Conservation (phyloP, 2,797 vertebrate species). For the Columba guinea region DNA sequence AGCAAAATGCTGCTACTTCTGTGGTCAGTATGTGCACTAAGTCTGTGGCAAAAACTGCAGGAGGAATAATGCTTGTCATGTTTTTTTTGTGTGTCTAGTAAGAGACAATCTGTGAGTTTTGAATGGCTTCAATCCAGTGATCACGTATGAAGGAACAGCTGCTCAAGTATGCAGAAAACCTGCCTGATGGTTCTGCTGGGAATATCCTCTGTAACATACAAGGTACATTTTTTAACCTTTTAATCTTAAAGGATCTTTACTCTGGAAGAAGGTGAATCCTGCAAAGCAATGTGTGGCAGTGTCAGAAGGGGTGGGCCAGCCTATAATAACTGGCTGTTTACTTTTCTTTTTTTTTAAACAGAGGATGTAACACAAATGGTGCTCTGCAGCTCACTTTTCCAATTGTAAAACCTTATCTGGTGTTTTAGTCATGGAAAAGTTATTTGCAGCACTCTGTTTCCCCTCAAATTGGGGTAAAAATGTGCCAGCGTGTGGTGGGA, state of each 20-base stretch:
- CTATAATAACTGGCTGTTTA: neutral
- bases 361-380: neutral
- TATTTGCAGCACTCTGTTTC: constrained; percentile 28
- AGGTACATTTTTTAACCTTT: neutral
- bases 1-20: neutral
- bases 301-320: neutral
- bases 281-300: neutral
- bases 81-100: neutral
- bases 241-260: neutral
- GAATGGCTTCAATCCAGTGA: neutral
- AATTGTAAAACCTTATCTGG: constrained; percentile 45
- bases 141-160: neutral
- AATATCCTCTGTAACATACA: neutral
- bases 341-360: neutral
- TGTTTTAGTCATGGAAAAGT: constrained; percentile 38
- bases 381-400: neutral
- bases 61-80: neutral
- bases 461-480: constrained; percentile 13
- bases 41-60: neutral
- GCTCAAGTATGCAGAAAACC: neutral
- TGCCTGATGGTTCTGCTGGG: neutral
- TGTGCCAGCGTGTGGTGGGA: neutral
- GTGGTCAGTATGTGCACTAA: neutral
- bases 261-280: neutral
- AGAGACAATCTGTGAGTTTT: neutral